phyloP scores from a whole-genome alignment of 2,888 invertebrate genomes.

The Volucella bombylans region DNA sequence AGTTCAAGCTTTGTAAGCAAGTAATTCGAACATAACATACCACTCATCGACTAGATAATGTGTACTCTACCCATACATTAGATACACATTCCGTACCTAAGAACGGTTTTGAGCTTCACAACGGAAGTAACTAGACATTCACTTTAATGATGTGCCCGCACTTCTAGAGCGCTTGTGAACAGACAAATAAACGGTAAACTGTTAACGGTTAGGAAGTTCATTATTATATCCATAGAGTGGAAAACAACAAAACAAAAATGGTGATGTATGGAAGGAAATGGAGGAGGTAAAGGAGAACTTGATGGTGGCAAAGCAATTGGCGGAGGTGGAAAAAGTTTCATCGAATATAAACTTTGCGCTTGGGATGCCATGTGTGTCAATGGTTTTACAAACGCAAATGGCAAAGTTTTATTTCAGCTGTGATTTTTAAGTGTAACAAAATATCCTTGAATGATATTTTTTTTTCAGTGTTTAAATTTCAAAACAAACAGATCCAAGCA shows the following conservation, averaged over 20 bases:
- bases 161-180: slow-evolving; percentile 41
- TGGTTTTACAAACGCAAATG: slow-evolving; percentile 16
- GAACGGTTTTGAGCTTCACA: slow-evolving; percentile 44
- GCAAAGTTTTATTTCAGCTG: slow-evolving; percentile 4
- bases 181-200: slow-evolving; percentile 42
- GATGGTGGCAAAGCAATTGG: neutral
- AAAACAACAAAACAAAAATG: slow-evolving; percentile 4
- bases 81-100: neutral
- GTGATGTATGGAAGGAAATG: neutral
- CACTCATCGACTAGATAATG: slow-evolving; percentile 27
- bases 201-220: slow-evolving; percentile 45
- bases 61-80: slow-evolving; percentile 18
- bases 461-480: neutral
- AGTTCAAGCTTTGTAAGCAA: slow-evolving; percentile 52
- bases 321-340: slow-evolving; percentile 14
- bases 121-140: slow-evolving; percentile 61
- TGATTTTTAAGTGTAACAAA: slow-evolving; percentile 7
- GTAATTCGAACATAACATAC: slow-evolving; percentile 51
- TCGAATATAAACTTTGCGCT: slow-evolving; percentile 46
- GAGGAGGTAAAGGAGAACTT: neutral
- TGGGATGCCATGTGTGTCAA: slow-evolving; percentile 54
- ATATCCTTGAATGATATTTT: slow-evolving; percentile 51
- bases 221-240: slow-evolving; percentile 30
- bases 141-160: slow-evolving; percentile 37
- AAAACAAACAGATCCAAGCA: neutral